Evolutionary conservation across 92 coral and sea anemone genomes (phyloP), one percentile per base, ranked within the genome.

Genomic region (Porites rus): DNA sequence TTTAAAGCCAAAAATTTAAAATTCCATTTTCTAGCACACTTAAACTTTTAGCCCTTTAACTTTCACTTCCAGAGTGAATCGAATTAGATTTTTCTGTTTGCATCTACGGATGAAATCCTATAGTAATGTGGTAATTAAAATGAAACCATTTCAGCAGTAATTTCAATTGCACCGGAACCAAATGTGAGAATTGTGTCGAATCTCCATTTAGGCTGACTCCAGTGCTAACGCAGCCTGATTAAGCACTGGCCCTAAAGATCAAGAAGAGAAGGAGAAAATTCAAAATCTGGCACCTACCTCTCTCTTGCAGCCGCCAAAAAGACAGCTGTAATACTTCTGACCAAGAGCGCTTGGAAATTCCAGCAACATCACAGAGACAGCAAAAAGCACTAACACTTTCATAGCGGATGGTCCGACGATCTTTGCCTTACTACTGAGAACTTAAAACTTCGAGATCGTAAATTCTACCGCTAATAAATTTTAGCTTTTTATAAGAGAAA

Each of bases 331-430:
- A 8, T 80, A 76, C 18, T 68, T 77, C 0, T 38, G 38, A 18
- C 86, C 70, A 11, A 38, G 6, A 4, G 59, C 19, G 8, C 77
- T 31, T 20, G 69, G 71, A 21, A 56, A 58, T 21, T 81, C 85
- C 11, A 69, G 52, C 9, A 58, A 28, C 61, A 72, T 43, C 19
- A 67, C 62, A n/a, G 58, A 13, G 60, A 81, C 50, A 12, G 59
- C 69, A 12, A 81, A 71, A 50, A 56, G 51, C 4, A 56, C 69
- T 9, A 81, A 56, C 11, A 69, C 31, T 53, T 21, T 65, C 1
- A 50, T 18, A 3, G 71, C 18, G 54, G 62, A 28, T 62, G n/a
- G 10, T 76, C 13, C 14, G 8, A 7, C 56, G 38, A 77, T 63
- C 59, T 75, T 25, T 56, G 60, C 10, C 10, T 54, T 0, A 56